Evolutionary conservation across 2,797 vertebrate genomes (phyloP).

Genomic region (Pseudochaenichthys georgianus): DNA sequence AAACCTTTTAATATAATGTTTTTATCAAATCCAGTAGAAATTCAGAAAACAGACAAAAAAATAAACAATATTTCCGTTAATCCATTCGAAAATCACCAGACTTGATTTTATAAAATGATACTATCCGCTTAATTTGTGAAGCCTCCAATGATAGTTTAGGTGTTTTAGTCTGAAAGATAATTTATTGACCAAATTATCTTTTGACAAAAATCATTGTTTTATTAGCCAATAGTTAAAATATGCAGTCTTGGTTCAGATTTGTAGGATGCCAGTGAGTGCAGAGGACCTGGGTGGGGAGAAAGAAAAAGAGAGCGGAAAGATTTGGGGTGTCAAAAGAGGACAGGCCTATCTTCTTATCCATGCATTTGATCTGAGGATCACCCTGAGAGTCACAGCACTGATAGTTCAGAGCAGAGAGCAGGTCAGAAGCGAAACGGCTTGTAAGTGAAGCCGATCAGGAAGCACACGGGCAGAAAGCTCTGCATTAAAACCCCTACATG

Average conservation of each 20-base stretch:
- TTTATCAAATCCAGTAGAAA: too few relatives aligned
- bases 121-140: too few relatives aligned
- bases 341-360: constrained; percentile 27
- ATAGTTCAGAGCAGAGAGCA: constrained; percentile 63
- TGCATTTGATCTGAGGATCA: constrained; percentile 54
- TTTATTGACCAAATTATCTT: too few relatives aligned
- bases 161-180: too few relatives aligned
- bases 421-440: constrained; percentile 70
- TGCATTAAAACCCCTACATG: constrained; percentile 43
- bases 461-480: constrained; percentile 68
- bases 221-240: neutral
- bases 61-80: too few relatives aligned
- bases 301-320: constrained; percentile 27
- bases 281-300: neutral
- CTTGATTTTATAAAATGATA: too few relatives aligned
- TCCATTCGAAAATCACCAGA: too few relatives aligned
- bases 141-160: too few relatives aligned
- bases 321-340: constrained; percentile 7
- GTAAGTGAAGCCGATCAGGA: constrained; percentile 73
- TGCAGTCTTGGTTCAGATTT: neutral
- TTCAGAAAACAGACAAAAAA: neutral
- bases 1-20: too few relatives aligned
- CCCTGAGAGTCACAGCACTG: constrained; percentile 40
- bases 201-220: neutral
- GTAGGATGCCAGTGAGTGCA: neutral